Percentiles rank a stretch among this genome's conserved stretches.
These are phyloP conservation scores for Oncorhynchus tshawytscha DNA, from an alignment of 2,113 vertebrate genomes.

Conservation along the genomic window DNA sequence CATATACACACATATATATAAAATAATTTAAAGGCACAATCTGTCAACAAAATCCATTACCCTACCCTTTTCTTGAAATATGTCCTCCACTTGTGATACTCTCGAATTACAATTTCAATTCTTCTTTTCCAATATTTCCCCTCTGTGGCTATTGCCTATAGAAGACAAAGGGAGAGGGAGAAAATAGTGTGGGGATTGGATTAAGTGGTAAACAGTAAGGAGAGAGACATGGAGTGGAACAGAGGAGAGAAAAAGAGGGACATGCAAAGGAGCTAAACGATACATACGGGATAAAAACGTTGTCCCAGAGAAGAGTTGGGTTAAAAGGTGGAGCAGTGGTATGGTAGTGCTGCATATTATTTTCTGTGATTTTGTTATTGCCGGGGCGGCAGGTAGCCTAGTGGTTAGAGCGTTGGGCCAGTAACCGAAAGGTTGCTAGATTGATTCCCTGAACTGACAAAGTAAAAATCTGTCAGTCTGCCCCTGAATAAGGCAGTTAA, in stretches of 20 bases:
- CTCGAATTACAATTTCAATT: slow-evolving; percentile 93
- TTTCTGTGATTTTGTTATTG: too few relatives aligned
- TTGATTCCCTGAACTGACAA: too few relatives aligned
- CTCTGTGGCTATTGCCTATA: slow-evolving; percentile 85
- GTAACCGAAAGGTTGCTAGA: too few relatives aligned
- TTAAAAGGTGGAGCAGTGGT: not conserved
- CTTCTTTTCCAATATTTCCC: slow-evolving; percentile 93
- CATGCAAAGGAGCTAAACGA: not conserved
- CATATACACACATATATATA: too few relatives aligned
- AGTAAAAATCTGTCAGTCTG: too few relatives aligned
- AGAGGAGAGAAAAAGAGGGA: not conserved
- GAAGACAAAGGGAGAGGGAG: slow-evolving; percentile 32
- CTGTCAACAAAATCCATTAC: not conserved
- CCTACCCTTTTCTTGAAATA: slow-evolving; percentile 98
- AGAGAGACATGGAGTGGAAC: not conserved
- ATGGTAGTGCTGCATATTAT: not conserved
- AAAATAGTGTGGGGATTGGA: not conserved
- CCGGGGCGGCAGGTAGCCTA: too few relatives aligned
- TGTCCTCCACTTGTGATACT: slow-evolving; percentile 98
- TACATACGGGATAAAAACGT: not conserved
- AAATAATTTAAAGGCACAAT: not conserved
- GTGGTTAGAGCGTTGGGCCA: too few relatives aligned
- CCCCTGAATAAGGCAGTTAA: too few relatives aligned
- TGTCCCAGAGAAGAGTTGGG: not conserved
- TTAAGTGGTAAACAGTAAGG: not conserved